Evolutionary conservation across 2,888 invertebrate genomes (phyloP).

Genomic region (Belgica antarctica): DNA sequence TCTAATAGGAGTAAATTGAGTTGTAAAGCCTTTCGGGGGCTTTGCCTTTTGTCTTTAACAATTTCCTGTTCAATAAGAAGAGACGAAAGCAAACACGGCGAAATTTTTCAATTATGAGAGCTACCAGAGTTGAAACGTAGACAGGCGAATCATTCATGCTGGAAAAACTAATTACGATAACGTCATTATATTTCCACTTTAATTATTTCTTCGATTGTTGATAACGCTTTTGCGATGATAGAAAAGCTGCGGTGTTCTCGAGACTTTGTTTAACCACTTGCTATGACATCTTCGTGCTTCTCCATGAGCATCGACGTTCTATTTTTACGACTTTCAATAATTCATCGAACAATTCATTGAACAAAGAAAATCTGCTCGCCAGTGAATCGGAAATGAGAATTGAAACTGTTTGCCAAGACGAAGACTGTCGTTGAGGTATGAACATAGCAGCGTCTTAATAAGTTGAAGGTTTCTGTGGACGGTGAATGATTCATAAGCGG

Average conservation of each 20-base stretch:
- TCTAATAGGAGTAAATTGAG: neutral
- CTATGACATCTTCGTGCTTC: neutral
- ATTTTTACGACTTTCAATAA: neutral
- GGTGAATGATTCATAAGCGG: no score
- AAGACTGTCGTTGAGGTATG: no score
- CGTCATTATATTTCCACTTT: slow-evolving; percentile 31
- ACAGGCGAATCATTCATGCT: slow-evolving; percentile 10
- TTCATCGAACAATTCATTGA: slow-evolving; percentile 13
- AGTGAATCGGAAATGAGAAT: slow-evolving; percentile 23
- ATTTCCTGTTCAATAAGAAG: slow-evolving; percentile 14
- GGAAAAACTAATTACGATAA: slow-evolving; percentile 20
- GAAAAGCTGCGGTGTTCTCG: neutral
- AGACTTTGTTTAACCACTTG: neutral
- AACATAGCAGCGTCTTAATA: no score
- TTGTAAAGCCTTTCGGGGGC: neutral
- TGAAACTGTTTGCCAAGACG: neutral
- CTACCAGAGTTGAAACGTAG: no score
- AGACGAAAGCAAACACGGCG: neutral
- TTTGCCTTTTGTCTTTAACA: neutral
- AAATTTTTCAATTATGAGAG: slow-evolving; percentile 1
- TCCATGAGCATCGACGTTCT: neutral
- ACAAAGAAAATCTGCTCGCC: slow-evolving; percentile 2
- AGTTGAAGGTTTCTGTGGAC: no score
- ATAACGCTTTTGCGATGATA: neutral
- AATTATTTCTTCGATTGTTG: slow-evolving; percentile 19